Base-by-base conservation (phyloP, 2,888 invertebrate genomes). In the Esperia sulphurella region DNA sequence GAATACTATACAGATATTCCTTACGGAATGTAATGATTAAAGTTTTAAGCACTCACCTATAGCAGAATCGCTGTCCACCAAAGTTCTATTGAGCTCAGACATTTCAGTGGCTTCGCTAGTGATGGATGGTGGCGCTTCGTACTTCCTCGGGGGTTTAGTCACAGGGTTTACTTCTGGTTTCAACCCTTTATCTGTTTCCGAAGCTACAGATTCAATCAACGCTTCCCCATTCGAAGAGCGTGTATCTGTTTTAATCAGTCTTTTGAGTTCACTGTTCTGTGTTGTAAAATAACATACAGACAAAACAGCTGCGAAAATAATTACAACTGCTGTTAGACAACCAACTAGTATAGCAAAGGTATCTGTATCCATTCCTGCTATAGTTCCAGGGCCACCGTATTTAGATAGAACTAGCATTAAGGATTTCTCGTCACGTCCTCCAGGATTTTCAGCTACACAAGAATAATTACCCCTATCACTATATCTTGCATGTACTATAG, bases 141-240 rank as follows among this genome's bases (percentile, higher is more conserved):
- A 94, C 52, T 85, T 92, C 44, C 95, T 89, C 1, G 95, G 95
- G 0, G 96, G 95, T 70, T 96, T 96, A 52, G 93, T 93, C 14
- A 96, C 92, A 0, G 96, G 96, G 83, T 96, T 96, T 43, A 95
- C 94, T 54, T 95, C 95, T 8, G 94, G 93, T 59, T 96, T 93
- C 41, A 95, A 86, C 14, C 94, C 93, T 72, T 96, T 96, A 71
- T 96, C 95, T 74, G 94, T 92, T 71, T 96, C 96, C 53, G 94
- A 93, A 1, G 92, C 91, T 3, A 94, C 93, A 0, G 94, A 94
- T 62, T 94, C 94, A 52, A 94, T 91, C 63, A 94, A 90, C 10
- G 93, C 92, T 45, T 94, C 92, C 0, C 92, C 93, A 53, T 93
- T 93, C 28, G 93, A 91, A 14, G 92, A 91, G 58, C 92, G 90